Evolutionary conservation across 2,113 vertebrate species (phyloP).

Genomic region (Anser cygnoides): DNA sequence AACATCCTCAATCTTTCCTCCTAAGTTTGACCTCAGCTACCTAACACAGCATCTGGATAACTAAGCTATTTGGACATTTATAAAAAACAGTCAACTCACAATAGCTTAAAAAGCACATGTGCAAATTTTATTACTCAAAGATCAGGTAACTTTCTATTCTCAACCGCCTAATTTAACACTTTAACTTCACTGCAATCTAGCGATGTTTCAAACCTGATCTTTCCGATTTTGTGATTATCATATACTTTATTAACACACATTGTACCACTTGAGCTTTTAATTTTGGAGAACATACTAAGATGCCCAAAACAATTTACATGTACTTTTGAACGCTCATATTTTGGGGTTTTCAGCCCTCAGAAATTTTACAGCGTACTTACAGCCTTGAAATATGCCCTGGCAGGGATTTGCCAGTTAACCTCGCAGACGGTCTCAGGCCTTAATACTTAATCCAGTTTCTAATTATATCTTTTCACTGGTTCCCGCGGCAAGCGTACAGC

Average conservation of each 20-base stretch:
- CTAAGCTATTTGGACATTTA: neutral
- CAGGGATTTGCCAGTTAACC: neutral
- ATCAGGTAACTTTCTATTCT: neutral
- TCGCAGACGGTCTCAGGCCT: neutral
- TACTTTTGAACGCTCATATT: rapidly evolving
- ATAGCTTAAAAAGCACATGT: neutral
- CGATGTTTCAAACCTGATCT: too few relatives aligned
- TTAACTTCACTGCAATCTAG: neutral
- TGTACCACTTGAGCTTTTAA: neutral
- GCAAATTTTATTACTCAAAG: neutral
- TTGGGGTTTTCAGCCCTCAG: neutral
- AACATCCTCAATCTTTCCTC: neutral
- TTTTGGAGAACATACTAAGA: neutral
- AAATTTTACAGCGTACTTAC: neutral
- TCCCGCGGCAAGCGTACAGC: neutral
- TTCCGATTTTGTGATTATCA: neutral
- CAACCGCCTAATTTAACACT: rapidly evolving
- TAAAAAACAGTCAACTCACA: neutral
- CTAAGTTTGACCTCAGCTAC: rapidly evolving
- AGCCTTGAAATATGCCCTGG: neutral
- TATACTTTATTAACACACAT: rapidly evolving
- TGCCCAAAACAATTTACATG: neutral
- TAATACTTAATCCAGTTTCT: slow-evolving; percentile 17
- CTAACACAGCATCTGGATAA: neutral
- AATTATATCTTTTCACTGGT: neutral